A percentile compares a stretch with the other conserved stretches of the same genome.
phyloP scores from a whole-genome alignment of 1,140 invertebrate genomes.

The Hetaerina americana region DNA sequence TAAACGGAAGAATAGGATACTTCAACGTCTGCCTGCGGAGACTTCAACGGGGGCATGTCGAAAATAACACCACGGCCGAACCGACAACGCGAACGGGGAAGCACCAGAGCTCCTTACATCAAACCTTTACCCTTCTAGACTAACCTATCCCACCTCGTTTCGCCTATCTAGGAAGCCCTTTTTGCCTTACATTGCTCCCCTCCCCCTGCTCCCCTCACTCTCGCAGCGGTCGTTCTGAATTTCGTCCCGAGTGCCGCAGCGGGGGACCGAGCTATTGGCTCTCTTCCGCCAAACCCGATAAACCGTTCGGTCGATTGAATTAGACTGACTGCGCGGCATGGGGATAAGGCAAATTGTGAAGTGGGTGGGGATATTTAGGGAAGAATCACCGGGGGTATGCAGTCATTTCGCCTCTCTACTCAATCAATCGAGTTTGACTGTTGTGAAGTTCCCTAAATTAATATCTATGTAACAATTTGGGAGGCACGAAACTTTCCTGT shows the following conservation, averaged over 20 bases:
- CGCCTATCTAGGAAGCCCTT: neutral
- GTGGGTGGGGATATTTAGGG: neutral
- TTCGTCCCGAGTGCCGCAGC: neutral
- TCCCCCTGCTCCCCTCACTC: neutral
- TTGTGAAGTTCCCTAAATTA: too few species aligned
- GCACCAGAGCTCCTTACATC: too few species aligned
- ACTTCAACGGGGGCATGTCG: too few species aligned
- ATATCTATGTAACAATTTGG: too few species aligned
- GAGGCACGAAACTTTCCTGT: too few species aligned
- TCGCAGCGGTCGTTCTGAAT: neutral
- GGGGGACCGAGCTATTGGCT: neutral
- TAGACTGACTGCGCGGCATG: neutral
- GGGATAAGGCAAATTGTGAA: neutral
- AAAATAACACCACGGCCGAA: too few species aligned
- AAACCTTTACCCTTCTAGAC: too few species aligned
- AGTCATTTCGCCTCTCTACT: neutral
- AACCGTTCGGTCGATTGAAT: neutral
- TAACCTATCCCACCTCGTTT: too few species aligned
- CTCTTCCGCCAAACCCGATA: neutral
- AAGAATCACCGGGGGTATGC: too few species aligned
- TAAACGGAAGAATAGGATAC: neutral
- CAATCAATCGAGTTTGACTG: neutral
- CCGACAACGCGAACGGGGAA: too few species aligned
- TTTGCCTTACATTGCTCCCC: too few species aligned
- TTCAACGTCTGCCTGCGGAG: too few species aligned